These are phyloP conservation scores for Rotaria socialis DNA, from an alignment of 2,888 invertebrate species.

Conservation along the genomic window DNA sequence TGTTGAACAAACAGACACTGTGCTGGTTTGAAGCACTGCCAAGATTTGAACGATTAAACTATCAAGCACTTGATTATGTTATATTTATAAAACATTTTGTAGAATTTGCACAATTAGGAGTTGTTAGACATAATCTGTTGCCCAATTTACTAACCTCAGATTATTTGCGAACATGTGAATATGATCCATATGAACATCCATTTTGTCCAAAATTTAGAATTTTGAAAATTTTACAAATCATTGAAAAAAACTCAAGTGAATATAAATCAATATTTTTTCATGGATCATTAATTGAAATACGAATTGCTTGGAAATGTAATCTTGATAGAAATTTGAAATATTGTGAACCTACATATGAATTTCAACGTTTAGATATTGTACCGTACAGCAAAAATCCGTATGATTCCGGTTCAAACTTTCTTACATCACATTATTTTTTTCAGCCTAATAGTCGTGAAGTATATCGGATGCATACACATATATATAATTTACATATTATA, in stretches of 20 bases:
- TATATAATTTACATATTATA: neutral
- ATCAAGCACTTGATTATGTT: neutral
- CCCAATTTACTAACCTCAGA: neutral
- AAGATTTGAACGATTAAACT: neutral
- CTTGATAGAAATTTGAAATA: neutral
- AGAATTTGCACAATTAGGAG: constrained; percentile 2
- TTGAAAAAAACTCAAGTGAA: neutral
- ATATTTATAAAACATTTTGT: constrained; percentile 33
- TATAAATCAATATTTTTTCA: constrained; percentile 1
- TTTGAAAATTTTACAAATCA: constrained; percentile 8
- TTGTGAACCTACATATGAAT: neutral
- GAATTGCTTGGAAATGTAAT: constrained; percentile 28
- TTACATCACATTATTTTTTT: neutral
- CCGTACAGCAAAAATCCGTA: neutral
- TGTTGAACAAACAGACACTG: neutral
- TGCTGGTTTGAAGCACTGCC: neutral
- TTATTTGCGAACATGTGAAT: neutral
- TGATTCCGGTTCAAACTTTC: neutral
- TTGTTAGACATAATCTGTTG: neutral
- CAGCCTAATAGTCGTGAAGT: neutral
- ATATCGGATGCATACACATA: neutral
- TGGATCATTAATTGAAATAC: constrained; percentile 24
- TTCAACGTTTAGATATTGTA: neutral
- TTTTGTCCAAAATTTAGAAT: constrained; percentile 8
- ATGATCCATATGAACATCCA: neutral